Base-by-base conservation (phyloP, 2,888 invertebrate species). In the Mechanitis messenoides region DNA sequence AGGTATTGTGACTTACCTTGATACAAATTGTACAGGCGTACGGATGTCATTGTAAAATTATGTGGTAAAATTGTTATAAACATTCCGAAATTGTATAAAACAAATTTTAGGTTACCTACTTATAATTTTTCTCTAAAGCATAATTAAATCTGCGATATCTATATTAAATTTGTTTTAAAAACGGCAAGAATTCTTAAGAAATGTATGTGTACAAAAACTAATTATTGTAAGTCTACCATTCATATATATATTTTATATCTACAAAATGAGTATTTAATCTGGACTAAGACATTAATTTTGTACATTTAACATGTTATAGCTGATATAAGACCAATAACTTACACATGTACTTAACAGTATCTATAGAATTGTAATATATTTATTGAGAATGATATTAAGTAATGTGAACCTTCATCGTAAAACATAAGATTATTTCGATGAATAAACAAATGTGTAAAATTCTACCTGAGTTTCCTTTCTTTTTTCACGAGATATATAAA, bases 301-400 rank as follows among this genome's bases (percentile, higher is more conserved):
- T 35, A 45, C n/a, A 45, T 50, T 38, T 31, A 33, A 42, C 42
- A 42, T 42, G 42, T 35, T 12, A 47, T 55, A 61, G 64, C 45
- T 56, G 61, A 54, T 64, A 45, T 58, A 66, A 66, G 66, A 66
- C 64, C 66, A 62, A 67, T 61, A 58, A 54, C 47, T 45, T 64
- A 66, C 63, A 64, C 64, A 57, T 68, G 70, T 73, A 74, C 70
- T 71, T 71, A 71, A 70, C 67, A 65, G 67, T 68, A 71, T 70
- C 65, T 72, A 83, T 84, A 83, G 78, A 80, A 74, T 76, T 85
- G 86, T 88, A 85, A 83, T 83, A 87, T 87, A 86, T 87, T 85
- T 84, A 84, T 81, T 81, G 76, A 74, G 74, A 69, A 71, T 72
- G 63, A 74, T 65, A 71, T 68, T 74, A 74, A 73, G 72, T 75